Evolutionary conservation across 2,113 vertebrate species (phyloP).

Genomic region (Lophochroa leadbeateri): DNA sequence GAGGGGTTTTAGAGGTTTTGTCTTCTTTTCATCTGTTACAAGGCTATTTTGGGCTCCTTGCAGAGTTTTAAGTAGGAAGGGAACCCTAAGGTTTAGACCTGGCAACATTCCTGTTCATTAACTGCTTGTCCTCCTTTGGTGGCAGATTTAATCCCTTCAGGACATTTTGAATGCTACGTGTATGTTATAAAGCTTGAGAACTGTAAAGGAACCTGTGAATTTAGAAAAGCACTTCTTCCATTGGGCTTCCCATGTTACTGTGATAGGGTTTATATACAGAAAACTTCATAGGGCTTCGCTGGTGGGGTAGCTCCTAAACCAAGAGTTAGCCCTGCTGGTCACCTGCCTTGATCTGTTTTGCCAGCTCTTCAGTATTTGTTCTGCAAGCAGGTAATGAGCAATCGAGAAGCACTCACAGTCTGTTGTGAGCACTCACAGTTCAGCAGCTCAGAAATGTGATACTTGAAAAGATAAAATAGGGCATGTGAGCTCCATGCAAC

Average conservation of each 20-base stretch:
- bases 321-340: neutral
- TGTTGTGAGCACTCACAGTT: neutral
- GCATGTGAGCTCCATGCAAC: neutral
- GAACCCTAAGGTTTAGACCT: neutral
- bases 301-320: neutral
- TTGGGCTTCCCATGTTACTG: rapidly evolving
- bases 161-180: neutral
- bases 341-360: neutral
- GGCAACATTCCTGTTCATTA: neutral
- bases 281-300: neutral
- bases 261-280: neutral
- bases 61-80: neutral
- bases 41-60: neutral
- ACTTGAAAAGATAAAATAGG: neutral
- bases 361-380: neutral
- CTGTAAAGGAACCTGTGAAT: neutral
- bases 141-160: neutral
- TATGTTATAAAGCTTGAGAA: neutral
- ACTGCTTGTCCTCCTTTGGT: neutral
- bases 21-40: neutral
- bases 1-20: neutral
- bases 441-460: neutral
- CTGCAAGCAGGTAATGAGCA: neutral
- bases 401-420: neutral
- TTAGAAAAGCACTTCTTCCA: neutral